A percentile compares a stretch with the other conserved stretches of the same genome.
Evolutionary conservation across 2,113 vertebrate genomes (phyloP).

Genomic region (Petrocephalus zakoni): DNA sequence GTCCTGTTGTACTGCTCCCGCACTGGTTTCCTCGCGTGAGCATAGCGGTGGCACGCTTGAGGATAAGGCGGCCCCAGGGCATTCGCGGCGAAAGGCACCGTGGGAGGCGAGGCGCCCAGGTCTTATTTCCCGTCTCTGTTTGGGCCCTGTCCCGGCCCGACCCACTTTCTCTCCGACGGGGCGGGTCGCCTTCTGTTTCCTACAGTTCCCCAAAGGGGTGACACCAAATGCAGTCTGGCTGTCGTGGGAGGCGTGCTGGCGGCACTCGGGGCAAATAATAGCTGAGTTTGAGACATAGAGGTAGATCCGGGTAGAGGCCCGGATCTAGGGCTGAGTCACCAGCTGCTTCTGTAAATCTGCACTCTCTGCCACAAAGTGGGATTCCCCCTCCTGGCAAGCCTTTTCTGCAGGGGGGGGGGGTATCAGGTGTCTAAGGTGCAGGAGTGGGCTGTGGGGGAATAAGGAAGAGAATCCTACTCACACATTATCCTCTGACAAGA

Average conservation of each 20-base stretch:
- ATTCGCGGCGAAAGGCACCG: not conserved
- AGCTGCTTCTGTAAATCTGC: not conserved
- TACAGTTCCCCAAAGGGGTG: not conserved
- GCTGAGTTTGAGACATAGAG: not conserved
- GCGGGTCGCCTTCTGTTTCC: not conserved
- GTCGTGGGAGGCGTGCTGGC: not conserved
- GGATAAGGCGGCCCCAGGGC: not conserved
- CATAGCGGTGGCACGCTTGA: not conserved
- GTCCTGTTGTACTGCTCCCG: not conserved
- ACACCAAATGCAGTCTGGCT: not conserved
- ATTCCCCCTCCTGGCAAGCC: conserved; percentile 35
- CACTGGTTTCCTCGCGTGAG: not conserved
- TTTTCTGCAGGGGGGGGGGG: not conserved
- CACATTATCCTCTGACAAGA: conserved; percentile 6
- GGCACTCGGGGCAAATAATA: not conserved
- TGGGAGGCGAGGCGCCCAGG: not conserved
- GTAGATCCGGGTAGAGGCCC: not conserved
- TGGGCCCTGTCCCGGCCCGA: conserved; percentile 35
- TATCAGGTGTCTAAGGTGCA: conserved; percentile 9
- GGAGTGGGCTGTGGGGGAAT: conserved; percentile 6
- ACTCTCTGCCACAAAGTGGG: conserved; percentile 46
- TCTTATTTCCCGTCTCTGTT: conserved; percentile 23
- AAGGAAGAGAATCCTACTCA: not conserved
- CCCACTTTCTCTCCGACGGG: conserved; percentile 1
- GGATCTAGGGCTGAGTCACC: not conserved